Percentiles rank a stretch among this genome's conserved stretches.
phyloP scores from a whole-genome alignment of 2,888 invertebrate species.

The Homarus gammarus region DNA sequence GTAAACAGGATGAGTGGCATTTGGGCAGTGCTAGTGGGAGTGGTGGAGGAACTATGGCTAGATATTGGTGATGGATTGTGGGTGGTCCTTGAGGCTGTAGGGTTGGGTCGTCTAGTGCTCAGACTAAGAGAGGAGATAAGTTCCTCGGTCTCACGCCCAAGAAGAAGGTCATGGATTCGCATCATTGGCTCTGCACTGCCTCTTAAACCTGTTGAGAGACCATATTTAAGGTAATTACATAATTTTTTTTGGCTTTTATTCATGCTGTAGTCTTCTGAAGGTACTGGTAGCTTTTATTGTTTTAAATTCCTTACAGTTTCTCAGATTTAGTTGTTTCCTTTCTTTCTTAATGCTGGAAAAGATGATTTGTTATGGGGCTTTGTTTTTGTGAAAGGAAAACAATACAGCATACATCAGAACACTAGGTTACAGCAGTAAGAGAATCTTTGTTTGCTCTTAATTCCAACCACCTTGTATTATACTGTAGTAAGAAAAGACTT shows the following conservation, averaged over 20 bases:
- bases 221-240: constrained; percentile 63
- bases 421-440: no score
- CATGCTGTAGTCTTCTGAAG: no score
- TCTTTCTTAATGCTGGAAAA: not conserved
- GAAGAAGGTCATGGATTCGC: constrained; percentile 48
- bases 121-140: constrained; percentile 44
- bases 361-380: no score
- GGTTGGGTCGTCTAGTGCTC: constrained; percentile 38
- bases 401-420: no score
- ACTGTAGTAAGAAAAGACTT: no score
- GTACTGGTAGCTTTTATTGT: not conserved
- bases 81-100: constrained; percentile 50
- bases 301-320: not conserved
- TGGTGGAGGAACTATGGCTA: constrained; percentile 48
- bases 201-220: constrained; percentile 61
- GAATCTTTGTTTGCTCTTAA: no score
- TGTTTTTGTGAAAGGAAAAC: no score
- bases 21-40: constrained; percentile 43
- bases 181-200: constrained; percentile 62
- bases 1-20: constrained; percentile 57
- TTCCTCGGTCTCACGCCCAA: not conserved
- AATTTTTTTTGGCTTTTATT: not conserved
- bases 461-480: no score
- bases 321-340: not conserved
- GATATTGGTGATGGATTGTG: constrained; percentile 56